Evolutionary conservation across 30 jellyfish, hydroid and myxozoan genomes (phyloP).

Genomic region (Catostylus mosaicus): DNA sequence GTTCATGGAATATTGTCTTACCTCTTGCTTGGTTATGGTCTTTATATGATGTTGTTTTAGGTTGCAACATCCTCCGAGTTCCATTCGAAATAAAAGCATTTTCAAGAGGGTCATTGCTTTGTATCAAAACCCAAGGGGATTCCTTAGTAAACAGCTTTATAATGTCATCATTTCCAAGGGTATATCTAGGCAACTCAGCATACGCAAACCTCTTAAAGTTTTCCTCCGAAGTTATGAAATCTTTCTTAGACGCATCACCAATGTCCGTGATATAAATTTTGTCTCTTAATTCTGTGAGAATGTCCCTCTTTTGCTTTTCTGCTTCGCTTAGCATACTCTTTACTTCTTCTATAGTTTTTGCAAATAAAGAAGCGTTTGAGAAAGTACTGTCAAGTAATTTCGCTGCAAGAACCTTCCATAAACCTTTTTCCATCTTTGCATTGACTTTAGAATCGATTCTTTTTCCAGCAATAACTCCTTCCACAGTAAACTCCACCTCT

Average conservation of each 20-base stretch:
- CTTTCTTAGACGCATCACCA: constrained; percentile 50
- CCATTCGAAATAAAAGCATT: constrained; percentile 30
- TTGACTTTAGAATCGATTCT: constrained; percentile 18
- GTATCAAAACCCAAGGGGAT: constrained; percentile 79
- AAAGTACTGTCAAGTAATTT: constrained; percentile 51
- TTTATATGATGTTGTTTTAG: not conserved
- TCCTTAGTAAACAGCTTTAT: constrained; percentile 70
- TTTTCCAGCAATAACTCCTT: constrained; percentile 43
- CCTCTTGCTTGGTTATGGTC: not conserved
- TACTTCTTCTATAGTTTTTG: constrained; percentile 35
- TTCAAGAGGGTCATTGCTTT: constrained; percentile 73
- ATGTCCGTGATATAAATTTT: constrained; percentile 47
- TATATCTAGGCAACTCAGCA: constrained; percentile 81
- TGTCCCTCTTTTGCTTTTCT: constrained; percentile 54
- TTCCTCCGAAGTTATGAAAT: constrained; percentile 55
- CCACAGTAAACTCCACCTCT: constrained; percentile 42
- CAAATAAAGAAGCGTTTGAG: constrained; percentile 70
- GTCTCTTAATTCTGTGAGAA: constrained; percentile 22
- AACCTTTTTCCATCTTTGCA: constrained; percentile 62
- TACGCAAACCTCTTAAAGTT: constrained; percentile 73
- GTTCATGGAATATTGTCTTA: not conserved
- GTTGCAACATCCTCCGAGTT: constrained; percentile 15
- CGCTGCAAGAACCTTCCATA: constrained; percentile 71
- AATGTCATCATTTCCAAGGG: constrained; percentile 85
- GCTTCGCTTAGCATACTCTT: constrained; percentile 60